Evolutionary conservation across 2,888 invertebrate species (phyloP).

Genomic region (Cheilosia soror): DNA sequence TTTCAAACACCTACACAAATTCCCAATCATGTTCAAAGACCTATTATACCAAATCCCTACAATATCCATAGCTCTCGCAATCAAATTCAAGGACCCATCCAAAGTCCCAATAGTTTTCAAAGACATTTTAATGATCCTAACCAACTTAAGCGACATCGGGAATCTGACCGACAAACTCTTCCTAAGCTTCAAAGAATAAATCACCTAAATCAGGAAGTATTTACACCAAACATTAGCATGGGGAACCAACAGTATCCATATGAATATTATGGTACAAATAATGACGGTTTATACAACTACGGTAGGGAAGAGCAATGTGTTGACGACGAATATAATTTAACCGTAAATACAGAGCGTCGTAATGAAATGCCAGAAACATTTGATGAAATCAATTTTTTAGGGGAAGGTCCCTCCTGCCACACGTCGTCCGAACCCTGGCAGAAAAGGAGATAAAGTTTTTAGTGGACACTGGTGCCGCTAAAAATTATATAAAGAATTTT

Average conservation of each 20-base stretch:
- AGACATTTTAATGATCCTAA: not conserved
- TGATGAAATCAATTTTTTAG: conserved; percentile 41
- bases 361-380: not conserved
- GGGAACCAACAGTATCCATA: not conserved
- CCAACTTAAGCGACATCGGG: conserved; percentile 2
- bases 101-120: not conserved
- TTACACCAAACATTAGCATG: not conserved
- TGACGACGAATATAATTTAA: not conserved
- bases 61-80: not conserved
- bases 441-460: conserved; percentile 47
- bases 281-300: not conserved
- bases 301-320: not conserved
- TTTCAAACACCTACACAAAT: not conserved
- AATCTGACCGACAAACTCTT: not conserved
- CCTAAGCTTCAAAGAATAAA: conserved; percentile 15
- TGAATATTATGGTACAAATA: too few relatives aligned
- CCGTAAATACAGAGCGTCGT: not conserved
- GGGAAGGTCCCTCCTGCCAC: conserved; percentile 42
- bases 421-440: conserved; percentile 25
- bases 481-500: conserved; percentile 62
- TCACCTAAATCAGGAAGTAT: not conserved
- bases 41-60: not conserved
- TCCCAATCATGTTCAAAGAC: not conserved
- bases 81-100: not conserved
- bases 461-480: conserved; percentile 34